Evolutionary conservation across 2,797 vertebrate species (phyloP), one percentile per base, ranked within the genome.

Genomic region (Glossophaga mutica): DNA sequence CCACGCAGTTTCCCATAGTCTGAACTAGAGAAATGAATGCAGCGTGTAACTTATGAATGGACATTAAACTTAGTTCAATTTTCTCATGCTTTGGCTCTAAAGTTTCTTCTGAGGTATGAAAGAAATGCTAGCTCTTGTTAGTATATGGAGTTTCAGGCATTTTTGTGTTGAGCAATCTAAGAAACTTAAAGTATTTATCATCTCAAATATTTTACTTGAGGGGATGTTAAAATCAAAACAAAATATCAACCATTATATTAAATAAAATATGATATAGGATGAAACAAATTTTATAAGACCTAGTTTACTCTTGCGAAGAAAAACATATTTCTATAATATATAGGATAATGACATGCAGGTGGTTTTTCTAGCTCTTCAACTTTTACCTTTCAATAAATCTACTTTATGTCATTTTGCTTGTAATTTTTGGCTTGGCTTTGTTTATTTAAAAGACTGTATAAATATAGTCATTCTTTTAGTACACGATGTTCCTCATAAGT

Each of bases 401-500:
- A 92, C 93, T 92, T 92, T 48, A 90, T 82, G 96, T 91, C 83
- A 79, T 90, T 95, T 97, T 94, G 67, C 94, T 76, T 91, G 5
- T 91, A 84, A 91, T 91, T 55, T 92, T 97, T 98, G 67, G 94
- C 34, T 95, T 81, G 90, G 9, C 76, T 97, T 89, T 96, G 68
- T 92, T 97, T 98, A 89, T 95, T 96, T 94, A 97, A 98, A 98
- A 96, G 48, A 85, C 68, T 71, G 37, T 96, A 89, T 92, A 98
- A 98, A 97, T 15, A 1, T 68, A 93, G 22, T 59, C 67, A 82
- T 96, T 92, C 90, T 50, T 95, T 94, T 79, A 97, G 94, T 91
- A 86, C 14, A 91, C 34, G 42, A 95, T 97, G 95, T 98, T 97
- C 97, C 91, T 97, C 84, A 32, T 98, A 98, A 98, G 97, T 98